Conservation (phyloP, 1,140 invertebrate genomes). For the Papilio polytes region DNA sequence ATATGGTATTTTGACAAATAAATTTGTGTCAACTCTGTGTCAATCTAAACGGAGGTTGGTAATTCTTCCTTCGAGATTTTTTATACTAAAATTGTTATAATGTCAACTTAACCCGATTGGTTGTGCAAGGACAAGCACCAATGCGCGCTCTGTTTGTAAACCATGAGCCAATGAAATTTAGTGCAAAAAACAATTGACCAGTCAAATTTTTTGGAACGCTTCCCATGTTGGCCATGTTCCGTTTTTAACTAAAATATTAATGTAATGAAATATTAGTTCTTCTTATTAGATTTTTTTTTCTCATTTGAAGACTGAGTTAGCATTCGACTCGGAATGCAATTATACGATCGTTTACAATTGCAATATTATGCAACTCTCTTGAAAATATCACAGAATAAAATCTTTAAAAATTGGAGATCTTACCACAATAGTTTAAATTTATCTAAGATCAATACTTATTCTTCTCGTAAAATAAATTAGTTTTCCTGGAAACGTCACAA, state of each 20-base stretch:
- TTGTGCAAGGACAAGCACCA: neutral
- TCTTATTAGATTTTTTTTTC: neutral
- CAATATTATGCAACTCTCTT: too few relatives aligned
- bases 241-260: neutral
- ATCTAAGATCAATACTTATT: too few relatives aligned
- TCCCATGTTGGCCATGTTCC: neutral
- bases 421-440: too few relatives aligned
- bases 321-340: too few relatives aligned
- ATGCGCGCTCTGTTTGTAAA: neutral
- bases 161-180: neutral
- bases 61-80: conserved; percentile 37
- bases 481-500: too few relatives aligned
- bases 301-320: neutral
- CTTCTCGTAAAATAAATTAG: too few relatives aligned
- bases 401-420: too few relatives aligned
- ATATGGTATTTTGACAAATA: conserved; percentile 81
- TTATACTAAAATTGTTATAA: conserved; percentile 40
- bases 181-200: neutral
- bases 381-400: too few relatives aligned
- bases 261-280: neutral
- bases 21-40: conserved; percentile 70
- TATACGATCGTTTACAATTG: too few relatives aligned
- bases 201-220: neutral
- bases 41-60: conserved; percentile 48
- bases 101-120: conserved; percentile 25